phyloP scores from a whole-genome alignment of 2,113 vertebrate genomes.

The Xyrauchen texanus region DNA sequence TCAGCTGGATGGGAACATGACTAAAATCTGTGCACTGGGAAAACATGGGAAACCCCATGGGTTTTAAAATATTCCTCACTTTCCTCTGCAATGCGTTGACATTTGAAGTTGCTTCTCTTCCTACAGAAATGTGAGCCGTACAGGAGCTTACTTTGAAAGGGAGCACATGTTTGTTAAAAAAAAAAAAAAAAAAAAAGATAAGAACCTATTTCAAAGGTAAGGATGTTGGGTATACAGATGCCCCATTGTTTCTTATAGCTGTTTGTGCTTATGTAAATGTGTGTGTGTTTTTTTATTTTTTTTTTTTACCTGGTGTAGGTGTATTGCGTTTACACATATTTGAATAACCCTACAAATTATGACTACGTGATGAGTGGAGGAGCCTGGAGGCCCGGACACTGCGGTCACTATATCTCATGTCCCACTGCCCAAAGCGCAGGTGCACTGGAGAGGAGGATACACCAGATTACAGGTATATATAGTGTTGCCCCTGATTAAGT shows the following conservation, averaged over 20 bases:
- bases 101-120: slow-evolving; percentile 33
- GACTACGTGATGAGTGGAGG: neutral
- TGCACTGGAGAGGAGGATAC: slow-evolving; percentile 8
- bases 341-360: slow-evolving; percentile 45
- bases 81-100: neutral
- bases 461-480: slow-evolving; percentile 55
- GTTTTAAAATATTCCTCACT: slow-evolving; percentile 28
- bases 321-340: slow-evolving; percentile 49
- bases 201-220: slow-evolving; percentile 51
- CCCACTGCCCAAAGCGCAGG: slow-evolving; percentile 18
- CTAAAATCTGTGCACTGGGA: slow-evolving; percentile 21
- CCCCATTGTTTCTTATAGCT: slow-evolving; percentile 32
- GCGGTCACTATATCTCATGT: slow-evolving; percentile 21
- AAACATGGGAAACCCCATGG: slow-evolving; percentile 31
- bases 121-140: slow-evolving; percentile 10
- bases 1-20: slow-evolving; percentile 39
- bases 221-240: slow-evolving; percentile 65
- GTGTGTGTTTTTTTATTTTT: slow-evolving; percentile 3
- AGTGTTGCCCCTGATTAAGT: slow-evolving; percentile 57
- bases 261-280: neutral
- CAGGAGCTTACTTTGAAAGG: slow-evolving; percentile 35
- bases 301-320: neutral
- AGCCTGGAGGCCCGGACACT: neutral
- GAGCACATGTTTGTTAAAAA: slow-evolving; percentile 16
- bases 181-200: neutral